Conservation (phyloP, 2,888 invertebrate genomes). For the Raillietiella orientalis region DNA sequence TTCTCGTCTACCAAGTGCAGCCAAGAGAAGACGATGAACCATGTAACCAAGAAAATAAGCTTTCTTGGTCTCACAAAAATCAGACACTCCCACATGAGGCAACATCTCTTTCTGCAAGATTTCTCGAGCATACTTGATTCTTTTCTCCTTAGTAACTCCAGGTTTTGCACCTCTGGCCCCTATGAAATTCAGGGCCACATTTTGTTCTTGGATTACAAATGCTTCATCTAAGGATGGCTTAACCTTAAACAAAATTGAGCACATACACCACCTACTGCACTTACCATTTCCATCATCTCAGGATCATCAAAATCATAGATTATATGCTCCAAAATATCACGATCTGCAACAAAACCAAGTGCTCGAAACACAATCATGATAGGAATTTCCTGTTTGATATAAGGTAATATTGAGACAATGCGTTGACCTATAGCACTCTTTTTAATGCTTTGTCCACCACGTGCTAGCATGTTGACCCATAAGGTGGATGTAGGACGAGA, state of each 20-base stretch:
- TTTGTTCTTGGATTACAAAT: slow-evolving; percentile 96
- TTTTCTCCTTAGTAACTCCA: slow-evolving; percentile 92
- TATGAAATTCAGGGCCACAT: slow-evolving; percentile 92
- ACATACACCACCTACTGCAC: not conserved
- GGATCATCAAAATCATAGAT: slow-evolving; percentile 99
- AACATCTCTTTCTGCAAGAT: slow-evolving; percentile 99
- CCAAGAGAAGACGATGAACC: slow-evolving; percentile 83
- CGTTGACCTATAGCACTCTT: slow-evolving; percentile 96
- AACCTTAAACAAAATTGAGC: slow-evolving; percentile 14
- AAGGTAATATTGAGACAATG: slow-evolving; percentile 88
- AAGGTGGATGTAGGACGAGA: slow-evolving; percentile 84
- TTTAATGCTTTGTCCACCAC: slow-evolving; percentile 86
- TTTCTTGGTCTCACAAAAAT: slow-evolving; percentile 98
- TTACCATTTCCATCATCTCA: slow-evolving; percentile 99
- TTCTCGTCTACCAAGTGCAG: slow-evolving; percentile 63
- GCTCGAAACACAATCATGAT: slow-evolving; percentile 96
- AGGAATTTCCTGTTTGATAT: slow-evolving; percentile 97
- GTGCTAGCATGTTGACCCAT: slow-evolving; percentile 99
- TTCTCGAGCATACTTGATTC: slow-evolving; percentile 96
- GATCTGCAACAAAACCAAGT: slow-evolving; percentile 93
- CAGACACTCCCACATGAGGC: slow-evolving; percentile 95
- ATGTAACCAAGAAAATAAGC: slow-evolving; percentile 96
- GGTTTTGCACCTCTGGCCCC: slow-evolving; percentile 88
- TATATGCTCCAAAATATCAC: slow-evolving; percentile 96
- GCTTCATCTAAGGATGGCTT: slow-evolving; percentile 98